Evolutionary conservation across 2,797 vertebrate genomes (phyloP), one percentile per base, ranked within the genome.

Genomic region (Denticeps clupeoides): DNA sequence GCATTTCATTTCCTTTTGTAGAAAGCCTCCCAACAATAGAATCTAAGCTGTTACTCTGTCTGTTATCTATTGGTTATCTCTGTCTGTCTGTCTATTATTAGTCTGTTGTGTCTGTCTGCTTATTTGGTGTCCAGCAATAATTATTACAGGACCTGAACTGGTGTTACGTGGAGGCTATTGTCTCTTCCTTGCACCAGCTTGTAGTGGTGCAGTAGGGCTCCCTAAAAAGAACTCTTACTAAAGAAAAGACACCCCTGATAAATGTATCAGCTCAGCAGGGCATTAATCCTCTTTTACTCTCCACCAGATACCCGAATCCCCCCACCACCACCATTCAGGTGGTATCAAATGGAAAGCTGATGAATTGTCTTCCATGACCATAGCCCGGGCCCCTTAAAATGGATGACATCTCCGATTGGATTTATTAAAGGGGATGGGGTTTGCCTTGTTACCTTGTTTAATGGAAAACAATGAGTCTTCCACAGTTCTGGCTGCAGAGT

Each of bases 391-490:
- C 23, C 27, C 44, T 37, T 45, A 27, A 58, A 62, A 62, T 18
- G 16, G 31, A 59, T 54, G 54, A 38, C 49, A 51, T 45, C 35
- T 51, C 18, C 29, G 46, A 62, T 63, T 53, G 45, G 43, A 60
- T 62, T 52, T 62, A 58, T 55, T 38, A 49, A 47, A 38, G 58
- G 44, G 42, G 51, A 51, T 55, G 44, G 50, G 43, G 33, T 43
- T 60, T 59, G 53, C 56, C 56, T 54, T 55, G 58, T 57, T 69
- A 59, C 56, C 53, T 38, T 52, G 49, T 53, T 56, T 60, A 64
- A 69, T 62, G 41, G 47, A 64, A 69, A 62, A 64, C 58, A 66
- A 64, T 64, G 53, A 65, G 45, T 58, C 52, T 52, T 65, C 51
- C 41, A 46, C 31, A n/a, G n/a, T n/a, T n/a, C n/a, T n/a, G n/a